phyloP scores from a whole-genome alignment of 2,797 vertebrate species.

The Myotis vivesi region DNA sequence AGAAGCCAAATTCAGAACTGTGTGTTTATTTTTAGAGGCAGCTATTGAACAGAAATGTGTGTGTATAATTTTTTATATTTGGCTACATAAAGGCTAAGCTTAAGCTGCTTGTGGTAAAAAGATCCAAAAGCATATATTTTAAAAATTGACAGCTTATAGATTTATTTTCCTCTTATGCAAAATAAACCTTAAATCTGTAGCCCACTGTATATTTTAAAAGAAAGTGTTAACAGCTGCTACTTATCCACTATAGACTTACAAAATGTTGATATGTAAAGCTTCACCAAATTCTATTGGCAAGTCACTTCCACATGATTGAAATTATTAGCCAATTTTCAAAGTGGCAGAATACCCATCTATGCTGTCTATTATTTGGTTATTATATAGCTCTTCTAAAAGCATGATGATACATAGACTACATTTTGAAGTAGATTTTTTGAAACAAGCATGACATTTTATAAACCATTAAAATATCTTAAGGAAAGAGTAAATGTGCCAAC shows the following conservation, averaged over 20 bases:
- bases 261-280: background rate
- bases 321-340: background rate
- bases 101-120: conserved; percentile 32
- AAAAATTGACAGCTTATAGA: conserved; percentile 44
- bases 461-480: background rate
- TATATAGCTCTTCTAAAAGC: background rate
- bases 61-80: conserved; percentile 56
- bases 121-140: conserved; percentile 47
- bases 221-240: background rate
- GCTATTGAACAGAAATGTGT: conserved; percentile 46
- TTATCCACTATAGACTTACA: background rate
- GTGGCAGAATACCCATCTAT: background rate
- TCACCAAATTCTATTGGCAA: conserved; percentile 25
- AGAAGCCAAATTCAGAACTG: conserved; percentile 41
- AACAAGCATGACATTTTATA: background rate
- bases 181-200: conserved; percentile 43
- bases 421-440: background rate
- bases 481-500: background rate
- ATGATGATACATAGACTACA: background rate
- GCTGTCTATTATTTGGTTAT: background rate
- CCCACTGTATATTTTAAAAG: conserved; percentile 29
- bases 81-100: conserved; percentile 51
- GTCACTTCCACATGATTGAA: background rate
- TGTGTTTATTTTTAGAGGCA: conserved; percentile 69
- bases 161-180: conserved; percentile 20